Percentiles rank a stretch among this genome's conserved stretches.
Evolutionary conservation across 2,797 vertebrate genomes (phyloP).

Genomic region (Chaetophractus vellerosus): DNA sequence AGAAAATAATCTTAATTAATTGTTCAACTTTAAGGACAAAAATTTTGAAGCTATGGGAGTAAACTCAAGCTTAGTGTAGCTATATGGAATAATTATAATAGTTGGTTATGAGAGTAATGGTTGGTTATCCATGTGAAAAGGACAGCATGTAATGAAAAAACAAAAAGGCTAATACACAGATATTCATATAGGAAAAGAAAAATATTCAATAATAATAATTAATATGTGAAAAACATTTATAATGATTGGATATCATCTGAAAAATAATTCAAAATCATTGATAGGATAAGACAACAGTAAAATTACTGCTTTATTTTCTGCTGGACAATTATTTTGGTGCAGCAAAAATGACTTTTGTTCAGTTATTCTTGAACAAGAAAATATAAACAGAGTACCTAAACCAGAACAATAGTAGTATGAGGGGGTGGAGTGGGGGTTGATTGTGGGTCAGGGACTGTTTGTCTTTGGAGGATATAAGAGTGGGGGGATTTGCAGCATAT

Average conservation of each 20-base stretch:
- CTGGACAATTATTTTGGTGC: not conserved
- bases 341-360: conserved; percentile 60
- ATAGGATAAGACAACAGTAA: conserved; percentile 13
- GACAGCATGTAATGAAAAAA: not conserved
- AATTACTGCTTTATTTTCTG: conserved; percentile 19
- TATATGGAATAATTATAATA: not conserved
- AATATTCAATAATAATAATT: not conserved
- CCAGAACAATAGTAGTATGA: conserved; percentile 6
- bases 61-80: not conserved
- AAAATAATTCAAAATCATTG: not conserved
- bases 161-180: not conserved
- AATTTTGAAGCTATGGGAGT: not conserved
- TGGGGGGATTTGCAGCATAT: conserved; percentile 68
- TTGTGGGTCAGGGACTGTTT: not conserved
- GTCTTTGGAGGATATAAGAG: not conserved
- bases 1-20: not conserved
- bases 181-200: not conserved
- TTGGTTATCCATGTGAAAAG: not conserved
- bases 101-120: not conserved
- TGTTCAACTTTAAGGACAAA: not conserved
- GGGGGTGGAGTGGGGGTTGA: not conserved
- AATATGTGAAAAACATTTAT: not conserved
- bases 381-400: conserved; percentile 61
- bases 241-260: not conserved
- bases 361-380: conserved; percentile 48